Base-by-base conservation (phyloP, 2,888 invertebrate genomes). In the Lydus trimaculatus region DNA sequence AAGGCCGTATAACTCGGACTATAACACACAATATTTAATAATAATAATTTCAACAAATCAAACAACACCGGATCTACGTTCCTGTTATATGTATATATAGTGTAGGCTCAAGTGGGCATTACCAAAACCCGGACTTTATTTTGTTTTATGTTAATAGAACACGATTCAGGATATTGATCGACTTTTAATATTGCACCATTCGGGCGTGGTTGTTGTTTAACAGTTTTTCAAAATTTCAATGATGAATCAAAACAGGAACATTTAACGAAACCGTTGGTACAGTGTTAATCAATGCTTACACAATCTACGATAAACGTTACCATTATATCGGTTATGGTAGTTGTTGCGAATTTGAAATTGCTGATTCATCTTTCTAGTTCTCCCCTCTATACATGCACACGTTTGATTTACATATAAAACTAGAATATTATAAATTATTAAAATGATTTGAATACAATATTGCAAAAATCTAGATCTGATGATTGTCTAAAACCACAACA, bases 1-100 rank as follows among this genome's bases (percentile, higher is more conserved):
- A 70, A 70, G 70, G 70, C 62, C 70, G 70, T 43, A n/a, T 64
- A 64, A 66, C 64, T 63, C 66, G 66, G 66, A 70, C 70, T 64
- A 66, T 63, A 70, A 69, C 11, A 11, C 11, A 11, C 2, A 31
- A 31, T 31, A 28, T 28, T 28, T 28, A 28, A 28, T 28, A 2
- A 13, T 17, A n/a, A n/a, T n/a, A n/a, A n/a, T n/a, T n/a, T n/a
- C n/a, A n/a, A n/a, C n/a, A n/a, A n/a, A n/a, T n/a, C n/a, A n/a
- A n/a, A n/a, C n/a, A n/a, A n/a, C n/a, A n/a, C n/a, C n/a, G n/a
- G n/a, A n/a, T n/a, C n/a, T n/a, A n/a, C n/a, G n/a, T n/a, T n/a
- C n/a, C n/a, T n/a, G n/a, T n/a, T n/a, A n/a, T n/a, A n/a, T n/a
- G n/a, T n/a, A n/a, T n/a, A n/a, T n/a, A n/a, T n/a, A n/a, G n/a